A percentile compares a stretch with the other conserved stretches of the same genome.
phyloP scores from a whole-genome alignment of 1,140 invertebrate species.

The Diuraphis noxia region DNA sequence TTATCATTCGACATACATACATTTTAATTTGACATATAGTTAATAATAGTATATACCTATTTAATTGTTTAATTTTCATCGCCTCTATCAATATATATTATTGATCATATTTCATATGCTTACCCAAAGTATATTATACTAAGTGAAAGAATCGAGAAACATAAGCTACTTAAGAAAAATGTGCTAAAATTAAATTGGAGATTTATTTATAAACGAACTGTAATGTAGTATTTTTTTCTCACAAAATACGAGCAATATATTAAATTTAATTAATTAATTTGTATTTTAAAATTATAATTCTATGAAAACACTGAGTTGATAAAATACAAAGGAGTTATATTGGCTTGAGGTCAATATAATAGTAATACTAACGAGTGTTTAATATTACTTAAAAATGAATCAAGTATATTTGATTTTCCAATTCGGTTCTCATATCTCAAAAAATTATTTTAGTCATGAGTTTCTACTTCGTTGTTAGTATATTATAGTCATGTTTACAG shows the following conservation, averaged over 20 bases:
- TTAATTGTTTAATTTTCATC: too few species aligned
- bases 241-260: neutral
- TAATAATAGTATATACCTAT: neutral
- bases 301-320: neutral
- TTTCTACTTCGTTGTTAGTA: too few species aligned
- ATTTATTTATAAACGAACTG: neutral
- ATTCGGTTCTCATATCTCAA: too few species aligned
- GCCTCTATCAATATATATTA: too few species aligned
- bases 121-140: neutral
- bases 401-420: too few species aligned
- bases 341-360: neutral
- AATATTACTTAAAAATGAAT: too few species aligned
- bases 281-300: neutral
- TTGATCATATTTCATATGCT: neutral
- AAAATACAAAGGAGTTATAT: neutral
- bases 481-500: too few species aligned
- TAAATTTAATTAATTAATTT: neutral
- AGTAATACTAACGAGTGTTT: neutral
- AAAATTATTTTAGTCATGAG: too few species aligned
- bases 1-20: too few species aligned
- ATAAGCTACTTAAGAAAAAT: neutral
- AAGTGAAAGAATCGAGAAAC: rapidly evolving
- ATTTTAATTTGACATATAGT: too few species aligned
- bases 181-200: neutral
- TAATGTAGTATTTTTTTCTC: neutral